Evolutionary conservation across 1,140 invertebrate genomes (phyloP).

Genomic region (Daktulosphaira vitifoliae): DNA sequence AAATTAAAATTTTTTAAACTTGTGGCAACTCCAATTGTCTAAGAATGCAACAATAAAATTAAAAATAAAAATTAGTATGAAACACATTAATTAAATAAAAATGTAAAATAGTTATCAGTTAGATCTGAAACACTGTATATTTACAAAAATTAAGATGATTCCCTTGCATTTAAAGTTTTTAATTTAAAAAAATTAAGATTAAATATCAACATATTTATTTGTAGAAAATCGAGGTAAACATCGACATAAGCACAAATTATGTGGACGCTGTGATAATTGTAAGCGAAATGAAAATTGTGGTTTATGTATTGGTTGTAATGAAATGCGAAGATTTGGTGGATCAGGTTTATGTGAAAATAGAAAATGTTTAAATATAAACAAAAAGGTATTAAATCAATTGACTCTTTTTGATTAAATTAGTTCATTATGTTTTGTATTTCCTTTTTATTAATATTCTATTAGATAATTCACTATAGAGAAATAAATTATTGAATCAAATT

Average conservation of each 20-base stretch:
- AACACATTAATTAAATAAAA: too few species aligned
- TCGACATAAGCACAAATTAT: conserved; percentile 45
- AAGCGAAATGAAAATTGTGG: conserved; percentile 73
- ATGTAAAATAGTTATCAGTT: too few species aligned
- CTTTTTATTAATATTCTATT: too few species aligned
- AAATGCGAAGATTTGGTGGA: conserved; percentile 68
- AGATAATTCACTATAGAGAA: too few species aligned
- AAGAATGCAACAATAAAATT: too few species aligned
- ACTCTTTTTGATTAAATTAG: not conserved
- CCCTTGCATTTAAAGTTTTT: too few species aligned
- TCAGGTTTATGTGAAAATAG: conserved; percentile 57
- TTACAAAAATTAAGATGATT: too few species aligned
- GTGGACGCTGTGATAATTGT: conserved; percentile 76
- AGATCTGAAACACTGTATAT: too few species aligned
- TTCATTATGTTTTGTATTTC: not conserved
- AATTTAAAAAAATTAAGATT: not conserved
- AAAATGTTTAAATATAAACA: conserved; percentile 45
- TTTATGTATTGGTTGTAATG: conserved; percentile 59
- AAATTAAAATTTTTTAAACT: too few species aligned
- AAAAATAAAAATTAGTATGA: too few species aligned
- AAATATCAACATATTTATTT: not conserved
- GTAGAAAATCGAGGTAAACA: conserved; percentile 30
- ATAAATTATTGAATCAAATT: too few species aligned
- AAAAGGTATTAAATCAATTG: conserved; percentile 1
- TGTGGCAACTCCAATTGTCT: too few species aligned